phyloP scores from a whole-genome alignment of 2,888 invertebrate genomes.

The Syrista parreyssii region DNA sequence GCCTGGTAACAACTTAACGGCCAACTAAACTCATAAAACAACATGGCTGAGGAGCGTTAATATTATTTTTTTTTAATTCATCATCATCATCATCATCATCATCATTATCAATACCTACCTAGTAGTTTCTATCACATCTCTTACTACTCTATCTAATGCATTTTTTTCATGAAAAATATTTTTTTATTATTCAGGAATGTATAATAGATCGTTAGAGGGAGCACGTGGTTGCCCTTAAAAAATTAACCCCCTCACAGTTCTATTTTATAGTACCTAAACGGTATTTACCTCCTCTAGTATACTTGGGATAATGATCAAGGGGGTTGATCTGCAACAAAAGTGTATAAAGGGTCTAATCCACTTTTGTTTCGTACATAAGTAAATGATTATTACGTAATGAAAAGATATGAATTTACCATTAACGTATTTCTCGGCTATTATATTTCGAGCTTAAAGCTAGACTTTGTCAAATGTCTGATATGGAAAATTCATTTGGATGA shows the following conservation, averaged over 20 bases:
- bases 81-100: not conserved
- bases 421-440: not conserved
- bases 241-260: not conserved
- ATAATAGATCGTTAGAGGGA: not conserved
- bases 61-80: not conserved
- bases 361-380: not conserved
- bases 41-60: slow-evolving; percentile 27
- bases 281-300: too few species aligned
- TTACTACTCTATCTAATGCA: not conserved
- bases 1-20: slow-evolving; percentile 53
- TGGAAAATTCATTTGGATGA: not conserved
- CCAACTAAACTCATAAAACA: slow-evolving; percentile 46
- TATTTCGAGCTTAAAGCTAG: not conserved
- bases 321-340: too few species aligned
- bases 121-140: not conserved
- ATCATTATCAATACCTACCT: not conserved
- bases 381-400: not conserved
- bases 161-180: not conserved
- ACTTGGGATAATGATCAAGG: too few species aligned
- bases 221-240: not conserved
- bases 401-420: not conserved
- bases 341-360: not conserved
- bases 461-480: not conserved
- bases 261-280: too few species aligned
- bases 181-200: not conserved